Evolutionary conservation across 2,113 vertebrate genomes (phyloP).

Genomic region (Amblyornis subalaris): DNA sequence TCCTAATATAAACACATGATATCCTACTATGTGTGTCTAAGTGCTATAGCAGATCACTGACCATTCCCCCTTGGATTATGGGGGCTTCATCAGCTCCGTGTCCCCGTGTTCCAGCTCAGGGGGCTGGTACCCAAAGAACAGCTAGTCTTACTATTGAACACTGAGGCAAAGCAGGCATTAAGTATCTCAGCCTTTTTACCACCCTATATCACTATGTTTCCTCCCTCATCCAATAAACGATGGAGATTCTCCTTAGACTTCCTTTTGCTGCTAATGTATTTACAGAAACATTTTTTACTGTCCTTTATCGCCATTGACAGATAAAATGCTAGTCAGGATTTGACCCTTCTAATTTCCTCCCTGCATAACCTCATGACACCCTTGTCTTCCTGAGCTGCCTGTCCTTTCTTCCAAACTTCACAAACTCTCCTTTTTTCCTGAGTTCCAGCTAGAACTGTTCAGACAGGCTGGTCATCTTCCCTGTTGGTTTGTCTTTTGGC

Average conservation of each 20-base stretch:
- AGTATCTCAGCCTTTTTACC: background rate
- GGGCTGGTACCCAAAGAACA: background rate
- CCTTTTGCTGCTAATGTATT: background rate
- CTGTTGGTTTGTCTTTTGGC: background rate
- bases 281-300: background rate
- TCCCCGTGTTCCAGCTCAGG: background rate
- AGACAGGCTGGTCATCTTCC: background rate
- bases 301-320: background rate
- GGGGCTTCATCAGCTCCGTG: background rate
- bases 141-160: background rate
- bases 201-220: background rate
- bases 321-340: background rate
- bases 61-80: background rate
- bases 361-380: background rate
- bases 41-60: background rate
- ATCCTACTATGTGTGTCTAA: background rate
- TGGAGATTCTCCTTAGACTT: background rate
- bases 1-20: background rate
- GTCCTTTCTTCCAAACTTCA: background rate
- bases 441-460: background rate
- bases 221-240: rapidly evolving
- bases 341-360: background rate
- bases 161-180: background rate
- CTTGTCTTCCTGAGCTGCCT: background rate
- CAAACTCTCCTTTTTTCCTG: background rate